Conservation (phyloP, 2,113 vertebrate genomes). For the Clarias magur region DNA sequence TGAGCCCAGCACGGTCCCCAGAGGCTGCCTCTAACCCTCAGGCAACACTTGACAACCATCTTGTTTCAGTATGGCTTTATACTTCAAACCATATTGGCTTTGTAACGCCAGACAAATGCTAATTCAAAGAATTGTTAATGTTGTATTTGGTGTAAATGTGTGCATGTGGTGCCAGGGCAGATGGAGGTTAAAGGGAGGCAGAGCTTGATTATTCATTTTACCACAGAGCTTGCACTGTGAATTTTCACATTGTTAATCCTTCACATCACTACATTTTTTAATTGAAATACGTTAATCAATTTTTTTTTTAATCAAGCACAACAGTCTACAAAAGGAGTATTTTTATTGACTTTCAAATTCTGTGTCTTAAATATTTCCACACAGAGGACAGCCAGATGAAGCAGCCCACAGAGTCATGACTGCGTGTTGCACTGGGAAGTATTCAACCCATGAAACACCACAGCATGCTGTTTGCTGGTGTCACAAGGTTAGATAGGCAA, state of each 20-base stretch:
- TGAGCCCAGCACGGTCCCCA: constrained; percentile 71
- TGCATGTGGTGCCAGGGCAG: constrained; percentile 12
- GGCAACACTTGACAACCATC: constrained; percentile 69
- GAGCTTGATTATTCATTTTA: constrained; percentile 50
- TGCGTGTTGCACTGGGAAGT: constrained; percentile 68
- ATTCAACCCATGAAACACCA: constrained; percentile 63
- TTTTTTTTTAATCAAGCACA: no score
- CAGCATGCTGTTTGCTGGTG: constrained; percentile 72
- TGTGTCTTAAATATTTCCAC: constrained; percentile 56
- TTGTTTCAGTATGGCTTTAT: constrained; percentile 66
- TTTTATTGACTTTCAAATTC: neutral
- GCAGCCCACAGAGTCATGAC: constrained; percentile 65
- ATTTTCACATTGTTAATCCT: constrained; percentile 52
- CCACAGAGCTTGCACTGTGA: constrained; percentile 41
- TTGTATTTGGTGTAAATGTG: constrained; percentile 32
- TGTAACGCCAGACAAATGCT: constrained; percentile 34
- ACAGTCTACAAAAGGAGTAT: constrained; percentile 3
- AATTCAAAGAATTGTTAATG: constrained; percentile 44
- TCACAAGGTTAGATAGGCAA: constrained; percentile 73
- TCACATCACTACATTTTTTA: constrained; percentile 41
- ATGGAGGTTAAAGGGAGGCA: constrained; percentile 17
- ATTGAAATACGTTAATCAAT: constrained; percentile 19
- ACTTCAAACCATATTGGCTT: constrained; percentile 66
- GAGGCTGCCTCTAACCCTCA: constrained; percentile 74
- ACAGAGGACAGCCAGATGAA: constrained; percentile 57